Evolutionary conservation across 2,113 vertebrate genomes (phyloP), one percentile per base, ranked within the genome.

Genomic region (sheep (Ovis aries)): DNA sequence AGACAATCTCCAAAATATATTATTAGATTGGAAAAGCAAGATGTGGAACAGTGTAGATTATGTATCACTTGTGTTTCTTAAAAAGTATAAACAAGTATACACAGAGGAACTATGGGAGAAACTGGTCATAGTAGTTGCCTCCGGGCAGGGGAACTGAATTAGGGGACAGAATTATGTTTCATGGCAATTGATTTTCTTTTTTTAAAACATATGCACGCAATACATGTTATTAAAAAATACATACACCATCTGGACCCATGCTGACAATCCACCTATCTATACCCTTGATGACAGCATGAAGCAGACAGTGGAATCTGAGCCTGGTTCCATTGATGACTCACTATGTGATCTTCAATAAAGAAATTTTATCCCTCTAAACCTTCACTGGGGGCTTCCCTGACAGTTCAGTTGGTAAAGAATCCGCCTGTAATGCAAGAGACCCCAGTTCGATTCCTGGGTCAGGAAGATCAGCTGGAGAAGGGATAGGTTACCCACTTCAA

Each of bases 211-310:
- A 23, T 59, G 45, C n/a, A 71, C 5, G 27, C 10, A 31, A 62
- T 53, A 60, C 4, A 23, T 13, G 57, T 33, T 77, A 87, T 33
- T 85, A 40, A 60, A 67, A 50, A 89, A 83, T 15, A 40, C 15
- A 87, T 1, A 40, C 9, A 23, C 59, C 36, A n/a, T 55, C 45
- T 45, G 33, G 50, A 40, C 29, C 19, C 23, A 25, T n/a, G 16
- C 13, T 0, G 0, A 50, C 8, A 13, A 52, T 7, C 71, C 25
- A 33, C 43, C 67, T 21, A 2, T 5, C 90, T 5, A 19, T 3
- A 27, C 43, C 71, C n/a, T 55, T 2, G 4, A 23, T 0, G 11
- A 43, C 19, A 67, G 57, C 9, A 1, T 1, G 15, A 29, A n/a
- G 52, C 0, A 1, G 23, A 83, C 33, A 14, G 43, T 1, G 5